Evolutionary conservation across 2,797 vertebrate species (phyloP).

Genomic region (Semotilus atromaculatus): DNA sequence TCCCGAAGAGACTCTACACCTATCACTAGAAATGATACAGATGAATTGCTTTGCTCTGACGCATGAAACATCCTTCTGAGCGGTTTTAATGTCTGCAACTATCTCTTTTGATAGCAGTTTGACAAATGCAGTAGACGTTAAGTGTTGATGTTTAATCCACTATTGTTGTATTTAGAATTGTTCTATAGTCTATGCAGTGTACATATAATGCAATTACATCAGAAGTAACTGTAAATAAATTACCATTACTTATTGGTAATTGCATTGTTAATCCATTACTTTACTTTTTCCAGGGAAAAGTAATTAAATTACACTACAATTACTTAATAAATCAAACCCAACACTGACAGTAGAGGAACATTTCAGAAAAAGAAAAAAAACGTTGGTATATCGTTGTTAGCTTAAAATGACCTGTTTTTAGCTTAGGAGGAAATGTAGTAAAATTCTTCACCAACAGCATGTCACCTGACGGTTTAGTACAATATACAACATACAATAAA

Average conservation of each 20-base stretch:
- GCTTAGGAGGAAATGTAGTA: not conserved
- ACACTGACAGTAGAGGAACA: not conserved
- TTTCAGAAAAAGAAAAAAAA: not conserved
- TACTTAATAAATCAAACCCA: not conserved
- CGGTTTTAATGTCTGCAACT: not conserved
- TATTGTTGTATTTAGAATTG: not conserved
- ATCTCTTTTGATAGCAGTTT: not conserved
- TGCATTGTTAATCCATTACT: not conserved
- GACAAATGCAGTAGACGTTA: not conserved
- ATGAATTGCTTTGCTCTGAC: conserved; percentile 27
- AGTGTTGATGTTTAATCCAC: not conserved
- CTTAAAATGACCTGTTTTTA: no score
- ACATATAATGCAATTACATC: not conserved
- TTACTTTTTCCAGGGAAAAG: not conserved
- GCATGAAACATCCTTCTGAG: not conserved
- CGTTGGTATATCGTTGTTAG: not conserved
- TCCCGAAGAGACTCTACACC: conserved; percentile 34
- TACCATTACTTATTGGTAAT: no score
- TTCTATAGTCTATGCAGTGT: not conserved
- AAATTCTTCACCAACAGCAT: not conserved
- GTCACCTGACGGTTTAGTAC: not conserved
- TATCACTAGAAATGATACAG: conserved; percentile 16
- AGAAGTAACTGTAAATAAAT: not conserved
- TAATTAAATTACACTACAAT: not conserved
- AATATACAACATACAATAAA: not conserved